phyloP scores from a whole-genome alignment of 1,140 invertebrate species.

The Fragariocoptes setiger region DNA sequence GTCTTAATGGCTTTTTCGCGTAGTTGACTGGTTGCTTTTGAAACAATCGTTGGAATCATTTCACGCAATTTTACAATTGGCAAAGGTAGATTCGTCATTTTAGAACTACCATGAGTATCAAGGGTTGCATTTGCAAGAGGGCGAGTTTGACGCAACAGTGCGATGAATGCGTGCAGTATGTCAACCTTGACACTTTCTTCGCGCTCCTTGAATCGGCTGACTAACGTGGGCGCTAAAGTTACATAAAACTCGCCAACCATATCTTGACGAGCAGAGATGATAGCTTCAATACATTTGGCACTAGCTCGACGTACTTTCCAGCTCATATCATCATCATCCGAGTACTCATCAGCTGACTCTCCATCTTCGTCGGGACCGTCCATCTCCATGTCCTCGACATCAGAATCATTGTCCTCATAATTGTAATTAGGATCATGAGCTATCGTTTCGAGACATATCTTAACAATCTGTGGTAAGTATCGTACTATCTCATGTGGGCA shows the following conservation, averaged over 20 bases:
- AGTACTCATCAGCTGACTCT: constrained; percentile 67
- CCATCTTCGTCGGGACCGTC: constrained; percentile 36
- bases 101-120: constrained; percentile 4
- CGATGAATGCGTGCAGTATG: constrained; percentile 80
- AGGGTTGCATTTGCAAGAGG: constrained; percentile 25
- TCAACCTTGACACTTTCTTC: constrained; percentile 97
- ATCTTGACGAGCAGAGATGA: constrained; percentile 66
- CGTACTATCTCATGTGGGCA: constrained; percentile 82
- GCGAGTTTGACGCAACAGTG: constrained; percentile 56
- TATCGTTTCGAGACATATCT: constrained; percentile 60
- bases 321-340: constrained; percentile 95
- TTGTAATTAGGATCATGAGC: constrained; percentile 98
- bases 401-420: constrained; percentile 48
- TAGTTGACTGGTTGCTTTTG: constrained; percentile 57
- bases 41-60: constrained; percentile 40
- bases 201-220: constrained; percentile 73
- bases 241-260: constrained; percentile 61
- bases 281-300: constrained; percentile 82
- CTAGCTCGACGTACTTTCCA: constrained; percentile 85
- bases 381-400: constrained; percentile 25
- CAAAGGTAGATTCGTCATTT: constrained; percentile 8
- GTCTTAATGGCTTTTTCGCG: constrained; percentile 76
- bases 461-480: constrained; percentile 50
- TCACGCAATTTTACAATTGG: constrained; percentile 14
- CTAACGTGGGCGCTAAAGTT: constrained; percentile 53